Conservation (phyloP, 2,888 invertebrate genomes). For the Heteromyza rotundicornis region DNA sequence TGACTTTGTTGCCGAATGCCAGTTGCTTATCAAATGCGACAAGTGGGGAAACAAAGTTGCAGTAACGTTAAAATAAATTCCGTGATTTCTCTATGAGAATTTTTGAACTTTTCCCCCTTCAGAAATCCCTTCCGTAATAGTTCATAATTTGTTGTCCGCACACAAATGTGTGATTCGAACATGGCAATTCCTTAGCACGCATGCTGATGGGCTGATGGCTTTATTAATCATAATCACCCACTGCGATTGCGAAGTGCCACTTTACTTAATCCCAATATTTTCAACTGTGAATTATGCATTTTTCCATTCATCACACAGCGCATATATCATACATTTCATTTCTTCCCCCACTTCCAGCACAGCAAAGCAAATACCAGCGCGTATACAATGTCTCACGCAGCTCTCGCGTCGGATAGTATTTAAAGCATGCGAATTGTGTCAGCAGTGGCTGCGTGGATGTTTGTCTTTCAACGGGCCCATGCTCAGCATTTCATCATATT, state of each 20-base stretch:
- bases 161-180: not conserved
- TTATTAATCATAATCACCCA: slow-evolving; percentile 26
- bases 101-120: too few species aligned
- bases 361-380: not conserved
- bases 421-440: slow-evolving; percentile 42
- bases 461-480: slow-evolving; percentile 45
- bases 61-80: too few species aligned
- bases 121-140: too few species aligned
- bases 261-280: slow-evolving; percentile 10
- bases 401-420: slow-evolving; percentile 7
- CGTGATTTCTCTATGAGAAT: too few species aligned
- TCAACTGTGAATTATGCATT: slow-evolving; percentile 24
- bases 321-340: slow-evolving; percentile 11
- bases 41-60: too few species aligned
- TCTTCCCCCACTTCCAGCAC: not conserved
- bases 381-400: not conserved
- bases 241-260: slow-evolving; percentile 14
- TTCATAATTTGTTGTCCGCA: not conserved
- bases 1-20: too few species aligned
- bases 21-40: too few species aligned
- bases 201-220: not conserved
- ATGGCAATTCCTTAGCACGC: not conserved
- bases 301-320: slow-evolving; percentile 19
- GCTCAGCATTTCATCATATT: slow-evolving; percentile 11
- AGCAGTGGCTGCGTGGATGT: slow-evolving; percentile 21